Evolutionary conservation across 2,888 invertebrate genomes (phyloP).

Genomic region (Drosophila bunnanda): DNA sequence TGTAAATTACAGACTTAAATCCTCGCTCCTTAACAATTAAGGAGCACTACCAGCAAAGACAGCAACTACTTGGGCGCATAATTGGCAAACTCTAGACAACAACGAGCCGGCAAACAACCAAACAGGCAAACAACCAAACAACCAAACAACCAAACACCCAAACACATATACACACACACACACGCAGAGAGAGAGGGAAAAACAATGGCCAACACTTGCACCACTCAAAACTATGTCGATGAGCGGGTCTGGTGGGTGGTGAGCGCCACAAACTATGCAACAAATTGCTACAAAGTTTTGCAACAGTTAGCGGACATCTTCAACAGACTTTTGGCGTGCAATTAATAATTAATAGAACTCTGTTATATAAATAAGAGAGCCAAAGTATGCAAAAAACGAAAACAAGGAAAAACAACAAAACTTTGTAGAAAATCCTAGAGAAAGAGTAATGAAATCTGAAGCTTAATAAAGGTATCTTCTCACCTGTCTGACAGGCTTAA

Average conservation of each 20-base stretch:
- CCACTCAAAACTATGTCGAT: constrained; percentile 48
- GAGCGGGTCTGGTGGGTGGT: background rate
- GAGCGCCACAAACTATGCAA: constrained; percentile 42
- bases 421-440: background rate
- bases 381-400: constrained; percentile 1
- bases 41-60: background rate
- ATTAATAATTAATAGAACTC: constrained; percentile 33
- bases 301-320: constrained; percentile 38
- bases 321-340: constrained; percentile 20
- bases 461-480: constrained; percentile 1
- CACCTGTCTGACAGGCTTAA: background rate
- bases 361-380: constrained; percentile 15
- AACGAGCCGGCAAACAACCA: constrained; percentile 23
- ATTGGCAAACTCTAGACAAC: constrained; percentile 37
- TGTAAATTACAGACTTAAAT: background rate
- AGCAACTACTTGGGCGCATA: constrained; percentile 33
- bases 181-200: background rate
- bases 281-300: constrained; percentile 48
- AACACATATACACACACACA: constrained; percentile 15
- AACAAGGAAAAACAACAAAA: background rate
- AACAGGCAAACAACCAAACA: constrained; percentile 7
- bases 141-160: constrained; percentile 1
- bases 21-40: background rate
- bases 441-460: background rate
- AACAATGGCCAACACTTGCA: constrained; percentile 31